Evolutionary conservation across 2,888 invertebrate species (phyloP), one percentile per base, ranked within the genome.

Genomic region (Blastobasis lacticolella): DNA sequence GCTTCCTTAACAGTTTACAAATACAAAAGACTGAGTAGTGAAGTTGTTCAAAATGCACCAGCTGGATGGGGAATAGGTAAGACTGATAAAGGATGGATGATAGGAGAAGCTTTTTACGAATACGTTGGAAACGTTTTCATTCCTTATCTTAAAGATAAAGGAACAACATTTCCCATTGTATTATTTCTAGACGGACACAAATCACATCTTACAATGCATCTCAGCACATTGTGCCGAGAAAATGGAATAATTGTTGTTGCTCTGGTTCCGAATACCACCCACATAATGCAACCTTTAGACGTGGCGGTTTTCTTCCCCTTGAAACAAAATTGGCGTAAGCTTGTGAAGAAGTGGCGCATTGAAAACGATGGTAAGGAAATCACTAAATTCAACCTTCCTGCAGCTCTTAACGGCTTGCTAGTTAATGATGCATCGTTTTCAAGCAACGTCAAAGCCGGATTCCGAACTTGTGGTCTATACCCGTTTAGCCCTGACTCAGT

Each of bases 1-100:
- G 57, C 59, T 48, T 58, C 58, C 46, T 49, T 57, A 50, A 59
- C 59, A 51, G 9, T 61, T 7, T 59, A 58, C 36, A 47, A 47
- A 36, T 51, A 47, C 45, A 51, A 48, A 48, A 51, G 51, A 48
- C 43, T 48, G 48, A 47, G 44, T 38, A 44, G 23, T 46, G 51
- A 47, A 48, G 51, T 51, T 49, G 9, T 55, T 45, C 8, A 54
- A 37, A 58, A 57, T 51, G 53, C 55, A 50, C 55, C 55, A 55
- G 42, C 52, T 49, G 53, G 53, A 43, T 82, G 75, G 75, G 64
- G 65, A 49, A 55, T 74, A 48, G 77, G 76, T 38, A 69, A 64
- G 53, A 72, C 73, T 10, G 76, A 78, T n/a, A 71, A 55, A 54
- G 78, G 77, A 9, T 80, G 81, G 77, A 81, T 81, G 75, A 77